Percentiles rank a stretch among this genome's conserved stretches.
phyloP scores from a whole-genome alignment of 1,140 invertebrate genomes.

The Drosophila auraria region DNA sequence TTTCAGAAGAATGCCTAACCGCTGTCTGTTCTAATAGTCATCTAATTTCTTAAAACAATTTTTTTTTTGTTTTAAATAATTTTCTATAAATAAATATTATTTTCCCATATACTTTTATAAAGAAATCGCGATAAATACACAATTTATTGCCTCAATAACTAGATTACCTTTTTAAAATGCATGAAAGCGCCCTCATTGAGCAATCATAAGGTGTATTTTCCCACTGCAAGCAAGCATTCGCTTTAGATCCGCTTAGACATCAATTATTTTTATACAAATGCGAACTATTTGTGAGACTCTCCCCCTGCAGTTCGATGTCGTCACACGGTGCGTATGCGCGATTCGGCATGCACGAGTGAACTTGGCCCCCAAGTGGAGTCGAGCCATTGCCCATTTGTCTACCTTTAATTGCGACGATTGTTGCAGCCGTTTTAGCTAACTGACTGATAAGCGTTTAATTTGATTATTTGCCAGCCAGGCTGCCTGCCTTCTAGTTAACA shows the following conservation, averaged over 20 bases:
- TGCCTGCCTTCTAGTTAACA: constrained; percentile 15
- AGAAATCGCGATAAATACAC: too few species aligned
- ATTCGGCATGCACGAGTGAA: constrained; percentile 72
- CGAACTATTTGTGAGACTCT: constrained; percentile 24
- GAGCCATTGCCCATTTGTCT: constrained; percentile 51
- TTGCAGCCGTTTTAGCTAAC: constrained; percentile 46
- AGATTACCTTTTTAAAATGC: background rate
- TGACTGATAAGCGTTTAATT: constrained; percentile 66
- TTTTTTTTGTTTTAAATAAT: background rate
- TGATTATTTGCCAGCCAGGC: constrained; percentile 48
- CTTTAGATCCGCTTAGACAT: constrained; percentile 60
- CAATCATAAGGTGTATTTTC: constrained; percentile 12
- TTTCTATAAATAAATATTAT: too few species aligned
- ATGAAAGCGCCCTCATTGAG: constrained; percentile 7
- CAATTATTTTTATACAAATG: constrained; percentile 47
- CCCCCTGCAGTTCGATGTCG: constrained; percentile 22
- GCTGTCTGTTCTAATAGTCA: background rate
- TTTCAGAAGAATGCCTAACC: background rate
- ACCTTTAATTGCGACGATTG: constrained; percentile 61
- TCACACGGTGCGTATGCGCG: constrained; percentile 69
- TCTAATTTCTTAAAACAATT: background rate
- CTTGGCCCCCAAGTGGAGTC: constrained; percentile 43
- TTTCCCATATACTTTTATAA: background rate
- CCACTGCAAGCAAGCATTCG: constrained; percentile 3
- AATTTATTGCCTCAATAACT: background rate